Conservation (phyloP, 2,113 vertebrate genomes). For the Benitochromis conjunctus region DNA sequence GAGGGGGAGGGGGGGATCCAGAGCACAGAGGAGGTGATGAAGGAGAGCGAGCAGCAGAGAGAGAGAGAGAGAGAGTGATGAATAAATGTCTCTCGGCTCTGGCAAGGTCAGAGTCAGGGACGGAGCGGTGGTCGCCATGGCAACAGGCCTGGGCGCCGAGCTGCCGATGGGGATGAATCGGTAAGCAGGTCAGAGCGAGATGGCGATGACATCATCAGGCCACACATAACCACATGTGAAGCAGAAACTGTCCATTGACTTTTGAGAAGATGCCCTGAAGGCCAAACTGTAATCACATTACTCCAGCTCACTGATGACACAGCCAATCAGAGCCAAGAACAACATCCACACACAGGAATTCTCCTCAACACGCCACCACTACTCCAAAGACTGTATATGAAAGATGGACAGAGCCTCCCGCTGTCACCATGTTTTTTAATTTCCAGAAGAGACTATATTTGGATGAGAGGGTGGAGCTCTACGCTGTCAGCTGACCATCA, state of each 20-base stretch:
- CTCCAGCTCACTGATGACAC: neutral
- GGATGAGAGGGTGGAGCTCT: neutral
- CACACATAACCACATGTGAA: neutral
- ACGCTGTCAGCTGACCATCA: neutral
- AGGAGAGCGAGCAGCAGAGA: neutral
- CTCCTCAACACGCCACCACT: neutral
- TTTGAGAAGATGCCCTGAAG: neutral
- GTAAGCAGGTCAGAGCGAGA: neutral
- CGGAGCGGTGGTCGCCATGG: conserved; percentile 17
- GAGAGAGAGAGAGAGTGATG: neutral
- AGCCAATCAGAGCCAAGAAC: neutral
- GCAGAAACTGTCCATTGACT: neutral
- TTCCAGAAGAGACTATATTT: neutral
- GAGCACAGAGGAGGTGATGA: neutral
- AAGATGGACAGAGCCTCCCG: neutral
- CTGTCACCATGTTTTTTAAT: neutral
- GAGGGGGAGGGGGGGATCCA: neutral
- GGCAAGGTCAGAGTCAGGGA: conserved; percentile 18
- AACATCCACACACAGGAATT: neutral
- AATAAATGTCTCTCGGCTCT: neutral
- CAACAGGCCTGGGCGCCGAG: conserved; percentile 1
- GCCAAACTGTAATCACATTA: neutral
- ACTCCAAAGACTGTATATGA: neutral
- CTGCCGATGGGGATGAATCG: neutral
- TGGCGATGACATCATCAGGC: neutral